Evolutionary conservation across 2,113 vertebrate genomes (phyloP), one percentile per base, ranked within the genome.

Genomic region (Microtus richardsoni): DNA sequence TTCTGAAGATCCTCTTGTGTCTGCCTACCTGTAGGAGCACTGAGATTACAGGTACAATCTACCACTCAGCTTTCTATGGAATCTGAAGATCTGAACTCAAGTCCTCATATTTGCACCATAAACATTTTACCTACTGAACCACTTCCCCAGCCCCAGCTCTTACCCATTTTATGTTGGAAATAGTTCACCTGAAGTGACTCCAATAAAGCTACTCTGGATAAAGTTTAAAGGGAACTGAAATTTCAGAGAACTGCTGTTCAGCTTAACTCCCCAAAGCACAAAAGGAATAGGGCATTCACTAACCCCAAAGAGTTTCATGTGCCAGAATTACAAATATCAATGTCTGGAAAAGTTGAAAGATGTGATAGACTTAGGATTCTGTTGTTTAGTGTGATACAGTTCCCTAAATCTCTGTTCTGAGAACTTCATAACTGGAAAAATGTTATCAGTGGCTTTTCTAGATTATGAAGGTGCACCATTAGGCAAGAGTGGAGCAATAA

Each of bases 191-290:
- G 19, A 90, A 75, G 52, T 92, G 71, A 95, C 12, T 68, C 7
- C 26, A 70, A 1, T 89, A 36, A 89, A 44, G 41, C 22, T 87
- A 79, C 22, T 87, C 24, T 91, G 80, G 88, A 58, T 92, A 94
- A 93, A 92, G 36, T 79, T 77, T 26, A 24, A 17, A 90, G 77
- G 95, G 36, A 85, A 28, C 22, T 88, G 93, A 26, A 90, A 96
- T 91, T 73, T 0, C 70, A 73, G 17, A 89, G 84, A 88, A 83
- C n/a, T 36, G 30, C 2, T 64, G 21, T 16, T 92, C 14, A 77
- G 36, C 79, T 33, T 79, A 87, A 79, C 24, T n/a, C 2, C 52
- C 44, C 84, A 78, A n/a, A 7, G 2, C 5, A 3, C 79, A 68
- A 62, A 93, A 70, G 47, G 39, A 22, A 87, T 47, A 77, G 5